Evolutionary conservation across 2,888 invertebrate genomes (phyloP), one percentile per base, ranked within the genome.

Genomic region (Catocala fraxini): DNA sequence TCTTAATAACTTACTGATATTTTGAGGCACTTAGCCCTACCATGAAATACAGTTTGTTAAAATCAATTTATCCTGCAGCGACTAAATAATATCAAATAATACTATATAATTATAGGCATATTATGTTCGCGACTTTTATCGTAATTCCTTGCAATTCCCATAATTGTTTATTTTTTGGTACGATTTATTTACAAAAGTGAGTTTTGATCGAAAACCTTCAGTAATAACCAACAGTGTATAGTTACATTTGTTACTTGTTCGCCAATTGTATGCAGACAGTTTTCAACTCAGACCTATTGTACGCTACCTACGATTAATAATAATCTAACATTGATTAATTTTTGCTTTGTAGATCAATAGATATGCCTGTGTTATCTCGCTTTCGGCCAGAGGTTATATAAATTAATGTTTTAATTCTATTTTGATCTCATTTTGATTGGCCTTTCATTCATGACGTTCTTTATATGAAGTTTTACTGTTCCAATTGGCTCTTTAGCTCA

Each of bases 221-320:
- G 62, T 74, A 65, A 5, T 1, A 54, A 13, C 4, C 39, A 54
- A 48, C 70, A 54, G 7, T 12, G 9, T 41, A 51, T 51, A 11
- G 35, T 43, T 41, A 35, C 51, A 46, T 56, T 59, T 51, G 59
- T 70, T 62, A 46, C 47, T 15, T 47, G 57, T 61, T 57, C 42
- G 59, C 65, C 49, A 66, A 64, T 63, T 59, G 56, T 53, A 25
- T 39, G 6, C 25, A 59, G 35, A 25, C 56, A 68, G 65, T 68
- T 68, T 61, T 65, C 51, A 51, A 56, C 34, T 46, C 52, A 65
- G 15, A 55, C 46, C 34, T 59, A 60, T 65, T 62, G 57, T 60
- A 46, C 57, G 55, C 46, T 58, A 63, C 52, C 55, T 52, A 52
- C 55, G 15, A 62, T 56, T 62, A 39, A 62, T 64, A 59, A 59